Evolutionary conservation across 2,888 invertebrate species (phyloP).

Genomic region (Neuroscelio doddi): DNA sequence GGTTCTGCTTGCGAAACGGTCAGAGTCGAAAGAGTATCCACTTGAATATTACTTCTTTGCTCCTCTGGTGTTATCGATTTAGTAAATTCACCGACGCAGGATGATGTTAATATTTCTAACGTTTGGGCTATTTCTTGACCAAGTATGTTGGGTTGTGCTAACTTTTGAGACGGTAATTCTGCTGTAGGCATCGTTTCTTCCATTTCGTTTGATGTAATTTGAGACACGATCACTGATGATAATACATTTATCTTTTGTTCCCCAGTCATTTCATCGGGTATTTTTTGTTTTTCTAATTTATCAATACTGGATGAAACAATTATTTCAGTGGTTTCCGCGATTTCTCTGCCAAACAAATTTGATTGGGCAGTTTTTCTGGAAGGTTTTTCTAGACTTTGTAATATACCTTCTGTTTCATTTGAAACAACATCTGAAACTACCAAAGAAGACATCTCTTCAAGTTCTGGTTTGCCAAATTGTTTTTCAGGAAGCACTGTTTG

Average conservation of each 20-base stretch:
- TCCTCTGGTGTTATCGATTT: conserved; percentile 52
- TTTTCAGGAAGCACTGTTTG: conserved; percentile 44
- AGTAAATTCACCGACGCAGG: conserved; percentile 54
- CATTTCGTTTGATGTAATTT: conserved; percentile 48
- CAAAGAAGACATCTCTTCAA: conserved; percentile 55
- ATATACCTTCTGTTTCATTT: conserved; percentile 54
- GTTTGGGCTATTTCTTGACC: conserved; percentile 67
- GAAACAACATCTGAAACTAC: conserved; percentile 53
- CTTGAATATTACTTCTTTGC: conserved; percentile 53
- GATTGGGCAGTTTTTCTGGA: conserved; percentile 58
- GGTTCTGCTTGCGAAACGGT: conserved; percentile 54
- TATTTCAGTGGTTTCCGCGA: conserved; percentile 56
- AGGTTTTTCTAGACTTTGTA: conserved; percentile 56
- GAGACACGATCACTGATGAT: conserved; percentile 53
- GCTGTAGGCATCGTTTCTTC: conserved; percentile 45
- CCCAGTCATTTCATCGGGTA: too few species aligned
- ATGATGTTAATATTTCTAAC: conserved; percentile 56
- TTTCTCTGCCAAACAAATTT: conserved; percentile 60
- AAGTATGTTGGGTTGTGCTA: conserved; percentile 44
- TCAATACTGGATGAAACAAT: too few species aligned
- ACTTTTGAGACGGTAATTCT: conserved; percentile 36
- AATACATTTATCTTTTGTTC: conserved; percentile 55
- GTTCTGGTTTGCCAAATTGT: conserved; percentile 47
- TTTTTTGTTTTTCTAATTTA: too few species aligned
- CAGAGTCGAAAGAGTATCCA: conserved; percentile 57